phyloP scores from a whole-genome alignment of 2,113 vertebrate genomes.

The Nannospalax galili region DNA sequence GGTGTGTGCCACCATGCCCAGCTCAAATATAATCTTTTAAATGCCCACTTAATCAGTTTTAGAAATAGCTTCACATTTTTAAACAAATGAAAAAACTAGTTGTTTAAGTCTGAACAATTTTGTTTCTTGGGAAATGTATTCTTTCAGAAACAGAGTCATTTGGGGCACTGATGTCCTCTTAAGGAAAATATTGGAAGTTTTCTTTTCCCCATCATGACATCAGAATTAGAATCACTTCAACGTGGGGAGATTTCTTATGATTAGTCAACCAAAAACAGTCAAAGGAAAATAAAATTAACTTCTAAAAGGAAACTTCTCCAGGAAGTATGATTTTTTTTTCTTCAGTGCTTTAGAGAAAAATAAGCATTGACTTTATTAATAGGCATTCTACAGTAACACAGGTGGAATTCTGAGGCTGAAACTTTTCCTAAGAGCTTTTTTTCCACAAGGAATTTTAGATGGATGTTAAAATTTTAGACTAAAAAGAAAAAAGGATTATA shows the following conservation, averaged over 20 bases:
- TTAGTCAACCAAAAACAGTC: conserved; percentile 4
- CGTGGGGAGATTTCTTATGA: neutral
- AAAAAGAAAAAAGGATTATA: neutral
- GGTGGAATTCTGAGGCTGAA: neutral
- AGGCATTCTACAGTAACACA: neutral
- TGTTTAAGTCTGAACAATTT: neutral
- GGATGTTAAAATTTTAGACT: neutral
- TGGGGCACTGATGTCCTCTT: neutral
- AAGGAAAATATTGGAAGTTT: conserved; percentile 27
- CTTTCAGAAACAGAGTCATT: neutral
- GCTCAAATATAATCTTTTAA: neutral
- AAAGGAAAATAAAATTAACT: conserved; percentile 22
- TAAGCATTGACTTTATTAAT: neutral
- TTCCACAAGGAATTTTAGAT: neutral
- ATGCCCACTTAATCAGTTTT: neutral
- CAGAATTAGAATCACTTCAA: conserved; percentile 18
- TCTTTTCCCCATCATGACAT: neutral
- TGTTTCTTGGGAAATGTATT: neutral
- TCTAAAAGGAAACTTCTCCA: conserved; percentile 43
- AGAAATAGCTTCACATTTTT: neutral
- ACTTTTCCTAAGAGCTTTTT: neutral
- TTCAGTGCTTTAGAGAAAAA: conserved; percentile 17
- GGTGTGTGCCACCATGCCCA: too few species aligned
- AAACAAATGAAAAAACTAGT: neutral
- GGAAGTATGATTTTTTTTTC: conserved; percentile 1